Conservation (phyloP, 1,140 invertebrate genomes). For the Cotesia typhae region DNA sequence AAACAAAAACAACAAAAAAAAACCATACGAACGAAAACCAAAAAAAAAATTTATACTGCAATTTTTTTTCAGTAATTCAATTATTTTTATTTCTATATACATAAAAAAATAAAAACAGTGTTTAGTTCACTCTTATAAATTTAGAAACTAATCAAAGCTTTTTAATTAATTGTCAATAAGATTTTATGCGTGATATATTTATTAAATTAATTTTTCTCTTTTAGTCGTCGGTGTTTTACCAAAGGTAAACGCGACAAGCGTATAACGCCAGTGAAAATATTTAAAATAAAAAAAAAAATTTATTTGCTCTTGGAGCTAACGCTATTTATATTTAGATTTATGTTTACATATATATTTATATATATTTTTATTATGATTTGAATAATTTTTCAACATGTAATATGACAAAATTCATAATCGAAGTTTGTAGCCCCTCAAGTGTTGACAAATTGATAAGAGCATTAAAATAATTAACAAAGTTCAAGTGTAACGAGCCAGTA, state of each 20-base stretch:
- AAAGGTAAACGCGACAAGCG: slow-evolving; percentile 24
- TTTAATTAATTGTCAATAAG: slow-evolving; percentile 21
- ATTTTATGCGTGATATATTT: slow-evolving; percentile 24
- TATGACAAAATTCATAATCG: neutral
- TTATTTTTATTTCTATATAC: neutral
- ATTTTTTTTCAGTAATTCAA: neutral
- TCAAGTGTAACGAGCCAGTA: neutral
- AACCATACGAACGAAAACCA: neutral
- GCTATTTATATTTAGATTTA: slow-evolving; percentile 22
- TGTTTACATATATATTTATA: slow-evolving; percentile 7
- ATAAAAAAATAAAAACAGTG: slow-evolving; percentile 3
- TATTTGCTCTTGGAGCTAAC: slow-evolving; percentile 21
- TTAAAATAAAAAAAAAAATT: neutral
- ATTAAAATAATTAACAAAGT: slow-evolving; percentile 2
- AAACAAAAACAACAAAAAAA: neutral
- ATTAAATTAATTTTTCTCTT: slow-evolving; percentile 22
- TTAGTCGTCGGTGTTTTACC: slow-evolving; percentile 34
- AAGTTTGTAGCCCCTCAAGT: neutral
- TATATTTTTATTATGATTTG: slow-evolving; percentile 12
- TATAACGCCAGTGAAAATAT: slow-evolving; percentile 27
- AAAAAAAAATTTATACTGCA: neutral
- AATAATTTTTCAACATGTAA: neutral
- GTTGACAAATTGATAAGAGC: neutral
- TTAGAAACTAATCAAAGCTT: slow-evolving; percentile 13
- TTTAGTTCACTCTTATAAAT: slow-evolving; percentile 10